These are phyloP conservation scores for Sinosuthora webbiana DNA, from an alignment of 2,113 vertebrate species.

Conservation along the genomic window DNA sequence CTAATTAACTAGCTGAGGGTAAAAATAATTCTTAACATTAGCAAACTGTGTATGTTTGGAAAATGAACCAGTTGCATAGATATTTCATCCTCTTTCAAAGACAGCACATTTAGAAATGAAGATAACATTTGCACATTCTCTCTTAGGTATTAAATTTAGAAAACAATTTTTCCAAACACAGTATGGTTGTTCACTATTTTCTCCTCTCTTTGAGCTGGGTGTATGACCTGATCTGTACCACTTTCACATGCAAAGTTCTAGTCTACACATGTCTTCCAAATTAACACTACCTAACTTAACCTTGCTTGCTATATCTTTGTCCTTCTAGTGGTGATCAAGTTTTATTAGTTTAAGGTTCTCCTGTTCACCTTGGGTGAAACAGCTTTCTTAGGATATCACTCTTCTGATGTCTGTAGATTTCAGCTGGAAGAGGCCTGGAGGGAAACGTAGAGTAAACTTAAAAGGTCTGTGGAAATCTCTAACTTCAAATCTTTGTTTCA, in stretches of 20 bases:
- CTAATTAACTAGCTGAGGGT: not conserved
- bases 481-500: not conserved
- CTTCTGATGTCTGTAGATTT: not conserved
- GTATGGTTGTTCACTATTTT: not conserved
- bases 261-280: not conserved
- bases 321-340: not conserved
- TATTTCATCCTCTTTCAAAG: not conserved
- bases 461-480: not conserved
- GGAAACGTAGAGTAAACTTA: not conserved
- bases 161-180: not conserved
- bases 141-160: not conserved
- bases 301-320: not conserved
- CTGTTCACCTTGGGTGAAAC: not conserved
- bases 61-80: not conserved
- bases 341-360: slow-evolving; percentile 13
- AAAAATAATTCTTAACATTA: not conserved
- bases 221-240: not conserved
- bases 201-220: not conserved
- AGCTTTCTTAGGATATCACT: not conserved
- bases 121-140: not conserved
- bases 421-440: not conserved
- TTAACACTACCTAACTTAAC: not conserved
- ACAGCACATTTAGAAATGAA: not conserved
- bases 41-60: not conserved
- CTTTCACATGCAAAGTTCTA: not conserved